These are phyloP conservation scores for Drosophila lini DNA, from an alignment of 1,140 invertebrate species.

Conservation along the genomic window DNA sequence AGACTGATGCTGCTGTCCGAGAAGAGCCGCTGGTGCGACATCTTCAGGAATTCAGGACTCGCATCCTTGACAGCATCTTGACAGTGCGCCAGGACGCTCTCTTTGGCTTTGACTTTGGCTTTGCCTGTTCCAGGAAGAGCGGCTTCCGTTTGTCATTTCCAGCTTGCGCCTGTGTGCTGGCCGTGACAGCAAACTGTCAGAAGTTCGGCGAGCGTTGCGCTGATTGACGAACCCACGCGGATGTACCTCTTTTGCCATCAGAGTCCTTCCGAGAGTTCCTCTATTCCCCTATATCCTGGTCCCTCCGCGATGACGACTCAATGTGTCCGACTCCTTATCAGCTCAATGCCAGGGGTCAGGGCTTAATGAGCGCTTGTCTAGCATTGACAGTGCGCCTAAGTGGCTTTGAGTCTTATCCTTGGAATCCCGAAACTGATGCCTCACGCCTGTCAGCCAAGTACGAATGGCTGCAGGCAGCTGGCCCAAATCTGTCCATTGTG, in stretches of 20 bases:
- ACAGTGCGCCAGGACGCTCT: constrained; percentile 23
- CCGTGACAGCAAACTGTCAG: constrained; percentile 75
- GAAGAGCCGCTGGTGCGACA: neutral
- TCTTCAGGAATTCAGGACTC: constrained; percentile 8
- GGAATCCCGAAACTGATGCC: constrained; percentile 53
- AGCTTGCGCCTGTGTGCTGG: constrained; percentile 71
- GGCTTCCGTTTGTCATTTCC: constrained; percentile 77
- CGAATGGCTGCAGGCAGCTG: constrained; percentile 24
- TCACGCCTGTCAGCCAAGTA: constrained; percentile 35
- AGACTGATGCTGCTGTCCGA: neutral
- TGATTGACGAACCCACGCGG: constrained; percentile 69
- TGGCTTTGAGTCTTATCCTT: constrained; percentile 58
- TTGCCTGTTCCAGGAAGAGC: constrained; percentile 41
- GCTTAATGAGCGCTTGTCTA: constrained; percentile 78
- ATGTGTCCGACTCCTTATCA: constrained; percentile 61
- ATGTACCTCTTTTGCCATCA: constrained; percentile 29
- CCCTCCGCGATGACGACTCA: constrained; percentile 24
- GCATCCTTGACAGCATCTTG: constrained; percentile 28
- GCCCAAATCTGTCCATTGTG: constrained; percentile 34
- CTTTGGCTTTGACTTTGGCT: constrained; percentile 24
- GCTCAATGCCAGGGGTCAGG: constrained; percentile 63
- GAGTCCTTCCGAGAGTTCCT: neutral
- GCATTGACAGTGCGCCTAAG: constrained; percentile 72
- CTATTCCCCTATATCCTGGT: neutral
- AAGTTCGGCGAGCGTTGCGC: constrained; percentile 58